Evolutionary conservation across 2,797 vertebrate genomes (phyloP), one percentile per base, ranked within the genome.

Genomic region (Otus scops): DNA sequence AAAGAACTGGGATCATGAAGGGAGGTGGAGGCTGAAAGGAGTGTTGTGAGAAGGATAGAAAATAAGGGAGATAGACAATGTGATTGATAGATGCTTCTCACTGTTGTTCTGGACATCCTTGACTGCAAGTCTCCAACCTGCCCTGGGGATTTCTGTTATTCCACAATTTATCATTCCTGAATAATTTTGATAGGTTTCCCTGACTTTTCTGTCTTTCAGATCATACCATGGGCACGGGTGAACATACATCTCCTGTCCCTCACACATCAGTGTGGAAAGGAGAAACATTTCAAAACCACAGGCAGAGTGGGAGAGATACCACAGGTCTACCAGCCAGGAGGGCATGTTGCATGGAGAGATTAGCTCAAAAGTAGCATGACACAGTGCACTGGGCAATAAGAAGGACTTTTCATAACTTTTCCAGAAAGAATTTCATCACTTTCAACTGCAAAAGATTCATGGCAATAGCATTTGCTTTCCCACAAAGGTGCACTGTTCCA

Each of bases 1-100:
- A 96, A 97, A 97, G 92, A 93, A 73, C 18, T 69, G 54, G 81
- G 34, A 94, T 74, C 43, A 63, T 45, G 74, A 79, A 92, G 59
- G 41, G 71, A 92, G 74, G 85, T 87, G 83, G 68, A 95, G 88
- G 48, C 59, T 85, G 45, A 74, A 92, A 96, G 27, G 24, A 85
- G 12, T 67, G 39, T 80, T n/a, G 51, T 77, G 63, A 79, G 90
- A 51, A 92, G 51, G 39, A 64, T 0, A 51, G 67, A 50, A 83
- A 91, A 53, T 60, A 67, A 76, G 6, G 12, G 27, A 90, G 16
- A 19, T 5, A 81, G 41, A 7, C 32, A 59, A 56, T 18, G 38
- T 48, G 48, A 39, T 8, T 63, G 67, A 82, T 18, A 85, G 56
- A 39, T 54, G 16, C 2, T 85, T 87, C 85, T 76, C 3, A 1